A percentile compares a stretch with the other conserved stretches of the same genome.
Evolutionary conservation across 2,797 vertebrate genomes (phyloP).

Genomic region (Hydrophis major): DNA sequence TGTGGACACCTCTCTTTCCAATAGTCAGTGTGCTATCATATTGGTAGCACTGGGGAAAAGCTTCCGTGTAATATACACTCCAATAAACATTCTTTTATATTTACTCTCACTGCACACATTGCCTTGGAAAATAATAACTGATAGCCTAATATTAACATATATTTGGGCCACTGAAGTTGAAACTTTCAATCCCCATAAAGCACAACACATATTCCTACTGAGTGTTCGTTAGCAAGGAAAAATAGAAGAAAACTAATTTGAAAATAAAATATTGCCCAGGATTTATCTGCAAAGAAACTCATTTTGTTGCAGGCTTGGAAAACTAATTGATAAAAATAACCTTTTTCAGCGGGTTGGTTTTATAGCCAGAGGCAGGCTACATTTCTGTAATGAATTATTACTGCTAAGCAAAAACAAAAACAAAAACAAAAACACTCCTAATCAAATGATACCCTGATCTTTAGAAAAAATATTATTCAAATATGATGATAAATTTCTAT

Average conservation of each 20-base stretch:
- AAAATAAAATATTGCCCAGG: slow-evolving; percentile 20
- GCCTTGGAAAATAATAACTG: not conserved
- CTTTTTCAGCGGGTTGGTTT: not conserved
- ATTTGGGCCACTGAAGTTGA: not conserved
- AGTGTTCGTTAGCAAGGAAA: slow-evolving; percentile 2
- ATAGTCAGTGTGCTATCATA: not conserved
- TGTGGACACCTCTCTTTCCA: not conserved
- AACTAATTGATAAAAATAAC: slow-evolving; percentile 33
- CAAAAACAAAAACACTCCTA: not conserved
- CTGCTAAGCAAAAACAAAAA: not conserved
- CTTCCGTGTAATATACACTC: not conserved
- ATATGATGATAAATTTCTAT: not conserved
- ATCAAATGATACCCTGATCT: not conserved
- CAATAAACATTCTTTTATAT: not conserved
- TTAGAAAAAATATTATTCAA: slow-evolving; percentile 33
- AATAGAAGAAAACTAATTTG: slow-evolving; percentile 16
- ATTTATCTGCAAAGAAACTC: slow-evolving; percentile 27
- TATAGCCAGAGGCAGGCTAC: slow-evolving; percentile 15
- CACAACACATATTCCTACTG: not conserved
- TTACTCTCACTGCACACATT: not conserved
- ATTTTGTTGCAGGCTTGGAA: slow-evolving; percentile 26
- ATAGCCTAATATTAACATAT: slow-evolving; percentile 6
- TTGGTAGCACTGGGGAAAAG: not conserved
- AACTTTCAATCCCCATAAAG: slow-evolving; percentile 1
- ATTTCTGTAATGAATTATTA: slow-evolving; percentile 30